Evolutionary conservation across 2,113 vertebrate genomes (phyloP), one percentile per base, ranked within the genome.

Genomic region (Amazona guildingii): DNA sequence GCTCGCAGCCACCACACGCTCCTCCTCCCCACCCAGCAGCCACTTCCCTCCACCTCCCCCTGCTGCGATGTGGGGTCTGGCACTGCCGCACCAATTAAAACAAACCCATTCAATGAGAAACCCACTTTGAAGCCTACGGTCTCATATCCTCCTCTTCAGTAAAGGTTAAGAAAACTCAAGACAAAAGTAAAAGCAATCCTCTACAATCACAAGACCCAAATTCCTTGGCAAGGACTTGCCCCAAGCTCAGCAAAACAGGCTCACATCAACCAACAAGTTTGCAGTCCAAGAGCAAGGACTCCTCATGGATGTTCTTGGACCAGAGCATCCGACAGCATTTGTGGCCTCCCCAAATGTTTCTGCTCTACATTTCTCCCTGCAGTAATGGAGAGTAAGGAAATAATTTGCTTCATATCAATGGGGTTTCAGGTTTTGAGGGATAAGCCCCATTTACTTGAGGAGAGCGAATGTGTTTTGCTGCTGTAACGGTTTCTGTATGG

Each of bases 11-110:
- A 48, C 39, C n/a, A 3, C 23, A 19, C 9, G 23, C 72, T 86
- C 52, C 4, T 9, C 9, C n/a, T 79, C 75, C 49, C 10, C 3
- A 27, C 59, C 23, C 33, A 59, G 57, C 33, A 35, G 55, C 44
- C 33, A 0, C 62, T 43, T 59, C 51, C 51, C 62, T 23, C 48
- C 7, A 2, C 35, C 23, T 55, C 24, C 17, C 64, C 52, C 16
- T 18, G 8, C 20, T 21, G 7, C 0, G 1, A 14, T 12, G 18
- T 6, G 61, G 68, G 48, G 7, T 64, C 61, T 1, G 29, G 49
- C 48, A 24, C 14, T 28, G 31, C 46, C 35, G 8, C n/a, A 5
- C 19, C 84, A 37, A 19, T n/a, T 23, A 8, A 48, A 88, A 67
- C 13, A 70, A 11, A 33, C 35, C 31, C 70, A 52, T 81, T 11